These are phyloP conservation scores for Girardinichthys multiradiatus DNA, from an alignment of 2,113 vertebrate species.

Conservation along the genomic window DNA sequence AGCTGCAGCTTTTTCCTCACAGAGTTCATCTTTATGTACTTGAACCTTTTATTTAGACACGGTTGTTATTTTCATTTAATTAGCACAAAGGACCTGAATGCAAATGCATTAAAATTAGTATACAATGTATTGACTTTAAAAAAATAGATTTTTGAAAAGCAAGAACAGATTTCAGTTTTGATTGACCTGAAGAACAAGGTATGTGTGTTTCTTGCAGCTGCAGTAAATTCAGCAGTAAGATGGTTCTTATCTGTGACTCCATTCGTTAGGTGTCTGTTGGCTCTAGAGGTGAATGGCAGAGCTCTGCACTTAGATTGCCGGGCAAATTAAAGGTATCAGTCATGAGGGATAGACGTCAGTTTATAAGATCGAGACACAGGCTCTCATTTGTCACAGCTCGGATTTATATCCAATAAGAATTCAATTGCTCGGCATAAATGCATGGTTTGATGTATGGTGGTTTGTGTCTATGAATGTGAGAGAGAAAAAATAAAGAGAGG, in stretches of 20 bases:
- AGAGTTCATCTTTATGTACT: neutral
- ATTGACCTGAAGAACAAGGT: constrained; percentile 21
- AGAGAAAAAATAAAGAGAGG: neutral
- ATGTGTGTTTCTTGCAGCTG: constrained; percentile 1
- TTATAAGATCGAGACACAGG: constrained; percentile 48
- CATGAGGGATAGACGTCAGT: constrained; percentile 68
- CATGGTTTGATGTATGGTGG: constrained; percentile 64
- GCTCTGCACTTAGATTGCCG: constrained; percentile 46
- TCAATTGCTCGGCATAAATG: constrained; percentile 77
- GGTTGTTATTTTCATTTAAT: neutral
- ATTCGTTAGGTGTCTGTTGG: constrained; percentile 35
- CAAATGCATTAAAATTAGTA: neutral
- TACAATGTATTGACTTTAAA: neutral
- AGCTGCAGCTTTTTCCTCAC: neutral
- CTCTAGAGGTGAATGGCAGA: constrained; percentile 53
- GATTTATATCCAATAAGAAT: constrained; percentile 79
- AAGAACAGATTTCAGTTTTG: constrained; percentile 10
- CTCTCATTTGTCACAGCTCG: constrained; percentile 68
- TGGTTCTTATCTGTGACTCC: constrained; percentile 31
- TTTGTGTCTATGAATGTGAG: constrained; percentile 5
- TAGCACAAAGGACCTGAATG: neutral
- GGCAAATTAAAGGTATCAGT: constrained; percentile 78
- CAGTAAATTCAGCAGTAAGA: constrained; percentile 42
- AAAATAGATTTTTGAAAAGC: constrained; percentile 10
- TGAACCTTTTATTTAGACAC: neutral